These are phyloP conservation scores for Melanotaenia parkinsoni DNA, from an alignment of 2,797 vertebrate genomes.

Conservation along the genomic window DNA sequence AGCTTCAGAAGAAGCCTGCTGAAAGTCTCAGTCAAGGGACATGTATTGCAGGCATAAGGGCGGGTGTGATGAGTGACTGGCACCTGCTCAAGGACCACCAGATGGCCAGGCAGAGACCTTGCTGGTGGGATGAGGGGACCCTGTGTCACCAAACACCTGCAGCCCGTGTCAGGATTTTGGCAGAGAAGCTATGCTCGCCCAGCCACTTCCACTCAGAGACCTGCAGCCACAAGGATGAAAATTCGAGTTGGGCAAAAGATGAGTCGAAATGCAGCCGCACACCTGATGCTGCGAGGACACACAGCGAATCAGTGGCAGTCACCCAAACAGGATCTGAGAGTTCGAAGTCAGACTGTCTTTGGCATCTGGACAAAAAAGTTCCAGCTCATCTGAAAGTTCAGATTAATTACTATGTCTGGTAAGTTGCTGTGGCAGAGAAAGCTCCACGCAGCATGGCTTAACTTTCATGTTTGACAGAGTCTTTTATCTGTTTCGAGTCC, in stretches of 20 bases:
- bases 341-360: conserved; percentile 41
- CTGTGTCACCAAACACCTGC: conserved; percentile 75
- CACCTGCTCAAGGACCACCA: conserved; percentile 75
- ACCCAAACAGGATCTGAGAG: conserved; percentile 71
- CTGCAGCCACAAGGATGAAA: conserved; percentile 50
- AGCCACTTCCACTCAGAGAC: conserved; percentile 53
- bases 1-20: conserved; percentile 29
- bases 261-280: conserved; percentile 64
- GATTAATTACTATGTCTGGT: conserved; percentile 50
- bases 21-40: conserved; percentile 49
- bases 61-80: conserved; percentile 71
- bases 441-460: conserved; percentile 8
- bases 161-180: conserved; percentile 72
- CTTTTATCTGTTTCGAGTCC: conserved; percentile 2
- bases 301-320: conserved; percentile 62
- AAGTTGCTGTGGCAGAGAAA: conserved; percentile 30
- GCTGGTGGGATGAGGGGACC: conserved; percentile 73
- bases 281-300: conserved; percentile 73
- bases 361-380: conserved; percentile 71
- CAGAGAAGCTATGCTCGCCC: conserved; percentile 50
- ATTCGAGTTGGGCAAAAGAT: conserved; percentile 73
- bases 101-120: conserved; percentile 72
- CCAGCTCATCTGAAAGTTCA: conserved; percentile 69
- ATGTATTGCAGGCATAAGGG: conserved; percentile 41
- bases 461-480: conserved; percentile 10